A percentile compares a stretch with the other conserved stretches of the same genome.
Conservation (phyloP, 2,113 vertebrate genomes). For the human (Homo sapiens) region DNA sequence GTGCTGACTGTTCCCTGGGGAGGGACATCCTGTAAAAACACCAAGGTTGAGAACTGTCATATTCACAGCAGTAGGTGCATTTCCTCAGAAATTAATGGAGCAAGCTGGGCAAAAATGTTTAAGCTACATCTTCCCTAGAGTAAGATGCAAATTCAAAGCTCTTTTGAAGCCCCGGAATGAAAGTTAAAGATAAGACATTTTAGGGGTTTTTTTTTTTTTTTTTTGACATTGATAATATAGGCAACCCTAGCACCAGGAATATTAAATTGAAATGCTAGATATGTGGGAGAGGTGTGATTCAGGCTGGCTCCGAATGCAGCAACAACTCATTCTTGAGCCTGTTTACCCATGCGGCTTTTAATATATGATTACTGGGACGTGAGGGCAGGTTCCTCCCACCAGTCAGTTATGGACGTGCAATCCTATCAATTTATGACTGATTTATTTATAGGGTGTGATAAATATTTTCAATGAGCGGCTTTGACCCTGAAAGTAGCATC, state of each 20-base stretch:
- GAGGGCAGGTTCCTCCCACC: background rate
- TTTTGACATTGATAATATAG: constrained; percentile 87
- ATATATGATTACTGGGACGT: background rate
- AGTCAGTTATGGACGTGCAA: background rate
- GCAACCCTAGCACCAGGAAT: constrained; percentile 78
- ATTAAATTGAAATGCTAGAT: constrained; percentile 81
- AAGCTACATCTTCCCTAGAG: constrained; percentile 89
- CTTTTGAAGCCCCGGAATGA: constrained; percentile 89
- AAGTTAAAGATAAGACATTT: constrained; percentile 89
- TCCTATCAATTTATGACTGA: background rate
- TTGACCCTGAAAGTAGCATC: constrained; percentile 25
- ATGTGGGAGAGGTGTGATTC: constrained; percentile 75
- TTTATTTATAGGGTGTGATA: background rate
- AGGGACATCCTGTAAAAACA: constrained; percentile 89
- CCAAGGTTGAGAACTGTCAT: constrained; percentile 91
- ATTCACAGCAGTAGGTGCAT: constrained; percentile 89
- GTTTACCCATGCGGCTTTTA: background rate
- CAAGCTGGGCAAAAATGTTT: constrained; percentile 88
- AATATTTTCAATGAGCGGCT: background rate
- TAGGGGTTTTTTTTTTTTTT: constrained; percentile 73
- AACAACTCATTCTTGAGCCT: constrained; percentile 14
- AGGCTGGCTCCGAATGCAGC: constrained; percentile 50
- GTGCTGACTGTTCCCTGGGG: constrained; percentile 84
- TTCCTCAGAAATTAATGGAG: constrained; percentile 91
- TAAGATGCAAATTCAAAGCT: constrained; percentile 91